phyloP scores from a whole-genome alignment of 1,140 invertebrate genomes.

The Harpegnathos saltator region DNA sequence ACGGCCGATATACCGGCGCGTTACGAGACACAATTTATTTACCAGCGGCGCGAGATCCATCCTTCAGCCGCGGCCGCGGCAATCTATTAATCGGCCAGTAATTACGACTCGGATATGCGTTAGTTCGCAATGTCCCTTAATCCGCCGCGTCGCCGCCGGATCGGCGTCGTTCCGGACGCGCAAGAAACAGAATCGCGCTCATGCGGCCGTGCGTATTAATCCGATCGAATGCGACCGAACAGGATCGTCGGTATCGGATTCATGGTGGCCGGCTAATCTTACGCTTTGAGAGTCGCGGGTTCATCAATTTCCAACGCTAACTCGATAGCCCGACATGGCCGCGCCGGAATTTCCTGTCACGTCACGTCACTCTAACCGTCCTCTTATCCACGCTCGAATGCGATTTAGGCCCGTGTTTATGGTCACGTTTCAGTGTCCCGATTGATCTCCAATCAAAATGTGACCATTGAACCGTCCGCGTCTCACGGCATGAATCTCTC shows the following conservation, averaged over 20 bases:
- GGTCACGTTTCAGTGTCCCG: too few species aligned
- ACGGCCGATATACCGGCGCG: slow-evolving; percentile 7
- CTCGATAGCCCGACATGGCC: slow-evolving; percentile 62
- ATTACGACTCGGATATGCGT: slow-evolving; percentile 35
- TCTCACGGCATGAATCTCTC: too few species aligned
- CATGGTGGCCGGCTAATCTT: slow-evolving; percentile 55
- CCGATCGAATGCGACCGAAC: slow-evolving; percentile 52
- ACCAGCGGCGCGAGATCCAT: slow-evolving; percentile 39
- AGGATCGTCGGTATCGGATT: slow-evolving; percentile 61
- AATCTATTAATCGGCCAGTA: slow-evolving; percentile 37
- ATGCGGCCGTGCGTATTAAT: slow-evolving; percentile 56
- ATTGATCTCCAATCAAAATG: too few species aligned
- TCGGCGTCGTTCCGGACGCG: slow-evolving; percentile 26
- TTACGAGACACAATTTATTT: slow-evolving; percentile 50
- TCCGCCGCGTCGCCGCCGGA: slow-evolving; percentile 15
- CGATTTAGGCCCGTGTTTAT: slow-evolving; percentile 35
- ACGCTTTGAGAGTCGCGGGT: slow-evolving; percentile 64
- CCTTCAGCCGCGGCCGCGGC: slow-evolving; percentile 22
- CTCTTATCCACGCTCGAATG: slow-evolving; percentile 57
- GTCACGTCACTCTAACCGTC: slow-evolving; percentile 53
- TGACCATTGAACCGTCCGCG: too few species aligned
- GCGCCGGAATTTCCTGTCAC: slow-evolving; percentile 62
- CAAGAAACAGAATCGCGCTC: slow-evolving; percentile 49
- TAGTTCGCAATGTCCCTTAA: slow-evolving; percentile 38
- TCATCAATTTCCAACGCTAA: slow-evolving; percentile 68